These are phyloP conservation scores for Caenorhabditis sp. DNA, from an alignment of 2,888 invertebrate species.

Conservation along the genomic window DNA sequence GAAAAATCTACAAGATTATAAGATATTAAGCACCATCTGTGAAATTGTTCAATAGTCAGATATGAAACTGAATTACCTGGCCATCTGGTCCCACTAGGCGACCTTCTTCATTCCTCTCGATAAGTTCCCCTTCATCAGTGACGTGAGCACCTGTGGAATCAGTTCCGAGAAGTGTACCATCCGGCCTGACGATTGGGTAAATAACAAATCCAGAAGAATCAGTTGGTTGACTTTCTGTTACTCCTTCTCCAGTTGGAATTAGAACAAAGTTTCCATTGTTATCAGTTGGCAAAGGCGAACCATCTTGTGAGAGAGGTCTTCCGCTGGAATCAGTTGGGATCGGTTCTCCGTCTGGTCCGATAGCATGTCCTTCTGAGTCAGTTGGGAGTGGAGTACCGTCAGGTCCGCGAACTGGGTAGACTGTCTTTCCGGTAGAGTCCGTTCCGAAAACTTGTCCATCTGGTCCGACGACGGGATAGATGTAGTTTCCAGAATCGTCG, in stretches of 20 bases:
- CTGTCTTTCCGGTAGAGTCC: slow-evolving; percentile 33
- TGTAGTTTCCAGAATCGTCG: slow-evolving; percentile 33
- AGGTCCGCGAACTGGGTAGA: background rate
- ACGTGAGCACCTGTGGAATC: slow-evolving; percentile 40
- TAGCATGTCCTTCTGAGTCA: background rate
- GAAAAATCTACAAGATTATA: no score
- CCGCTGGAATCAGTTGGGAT: slow-evolving; percentile 13
- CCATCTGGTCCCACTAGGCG: slow-evolving; percentile 58
- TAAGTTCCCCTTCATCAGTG: slow-evolving; percentile 67
- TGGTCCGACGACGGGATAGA: slow-evolving; percentile 8
- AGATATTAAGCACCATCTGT: no score
- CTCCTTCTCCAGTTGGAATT: slow-evolving; percentile 43
- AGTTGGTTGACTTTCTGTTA: slow-evolving; percentile 35
- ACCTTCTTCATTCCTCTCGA: slow-evolving; percentile 61
- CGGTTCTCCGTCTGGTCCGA: slow-evolving; percentile 4
- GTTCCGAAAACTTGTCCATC: slow-evolving; percentile 58
- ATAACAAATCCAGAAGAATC: slow-evolving; percentile 41
- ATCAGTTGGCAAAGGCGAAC: slow-evolving; percentile 56
- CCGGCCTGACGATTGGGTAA: slow-evolving; percentile 51
- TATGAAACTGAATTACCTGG: background rate
- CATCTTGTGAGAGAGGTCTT: background rate
- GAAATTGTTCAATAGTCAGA: no score
- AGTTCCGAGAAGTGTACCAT: slow-evolving; percentile 63
- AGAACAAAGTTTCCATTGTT: slow-evolving; percentile 35
- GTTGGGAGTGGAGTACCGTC: slow-evolving; percentile 55